Base-by-base conservation (phyloP, 2,888 invertebrate species). In the Tuta absoluta region DNA sequence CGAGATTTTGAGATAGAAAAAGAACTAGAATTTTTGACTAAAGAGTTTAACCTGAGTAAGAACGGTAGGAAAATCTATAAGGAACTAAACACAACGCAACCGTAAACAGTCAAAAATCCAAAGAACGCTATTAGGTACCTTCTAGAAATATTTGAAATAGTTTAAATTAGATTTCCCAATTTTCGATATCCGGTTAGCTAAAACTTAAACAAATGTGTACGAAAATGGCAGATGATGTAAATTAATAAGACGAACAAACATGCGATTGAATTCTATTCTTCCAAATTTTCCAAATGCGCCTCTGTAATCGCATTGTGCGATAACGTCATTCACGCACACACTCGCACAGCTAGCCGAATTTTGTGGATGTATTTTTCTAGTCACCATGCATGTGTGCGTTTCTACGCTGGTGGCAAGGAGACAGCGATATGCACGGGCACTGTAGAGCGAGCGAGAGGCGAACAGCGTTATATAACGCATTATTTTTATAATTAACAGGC, bases 401-500 rank as follows among this genome's bases (percentile, higher is more conserved):
- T 79, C 80, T 78, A 77, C 81, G 80, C 76, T 72, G 77, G 75
- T 76, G 77, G 75, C 75, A 72, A 69, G 67, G 87, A 77, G 82
- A 88, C 74, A 68, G 77, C 61, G 49, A 66, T 80, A 86, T 69
- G 17, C 51, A 64, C 19, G 41, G 1, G 10, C 0, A 10, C n/a
- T 8, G 28, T 61, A 12, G 85, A 65, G 75, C 62, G 78, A 89
- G 72, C 67, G 80, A 72, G 89, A 87, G 19, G 64, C 10, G 53
- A 48, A 70, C 71, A 80, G 69, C 80, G 84, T 91, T 91, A 91
- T 89, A 91, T 91, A 91, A 91, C 90, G 87, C 90, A 91, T 91
- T 91, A 91, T 91, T 91, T 91, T 91, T 91, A 91, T 91, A 91
- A 91, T 91, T 91, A 91, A 91, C 91, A 90, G 86, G 86, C 91